Base-by-base conservation (phyloP, 2,797 vertebrate species). In the Toxotes lorentzi region DNA sequence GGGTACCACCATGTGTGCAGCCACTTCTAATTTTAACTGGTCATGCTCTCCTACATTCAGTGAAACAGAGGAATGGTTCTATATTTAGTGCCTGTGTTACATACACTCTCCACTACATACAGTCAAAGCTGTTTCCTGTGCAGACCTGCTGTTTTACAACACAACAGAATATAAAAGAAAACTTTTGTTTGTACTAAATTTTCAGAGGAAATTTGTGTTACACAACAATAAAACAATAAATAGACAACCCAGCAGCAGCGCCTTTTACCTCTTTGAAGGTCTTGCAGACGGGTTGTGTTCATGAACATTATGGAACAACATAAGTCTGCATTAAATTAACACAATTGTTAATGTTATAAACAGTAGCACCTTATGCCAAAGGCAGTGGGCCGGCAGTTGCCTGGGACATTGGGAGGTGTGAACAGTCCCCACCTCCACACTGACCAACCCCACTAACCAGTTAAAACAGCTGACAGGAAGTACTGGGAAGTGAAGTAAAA, bases 21-120 rank as follows among this genome's bases (percentile, higher is more conserved):
- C 5, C 1, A 63, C 21, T 58, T 78, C 73, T 84, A 84, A 82
- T 75, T 86, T 75, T 82, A 88, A 73, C 76, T 51, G 41, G 3
- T 24, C 21, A 34, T 48, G 24, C 48, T 57, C 27, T 67, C 45
- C 61, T 10, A 24, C 47, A 27, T 67, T 57, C 59, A 69, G 58
- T 11, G 10, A 69, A 82, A 71, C 61, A 64, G 60, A 77, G 38
- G 73, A 72, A 78, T 72, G 50, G 12, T 6, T 72, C 77, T 83
- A 83, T 72, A 71, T 79, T 78, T 73, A 81, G 69, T 14, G 4
- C 11, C 5, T 24, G 12, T n/a, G 5, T 24, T 24, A 43, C 14
- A 58, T 32, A 19, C 13, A 53, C 51, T 5, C 54, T 41, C 5
- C 34, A 59, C 53, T 1, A n/a, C 14, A 56, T 23, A 41, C 21